phyloP scores from a whole-genome alignment of 2,797 vertebrate species.

The Pogoniulus pusillus region DNA sequence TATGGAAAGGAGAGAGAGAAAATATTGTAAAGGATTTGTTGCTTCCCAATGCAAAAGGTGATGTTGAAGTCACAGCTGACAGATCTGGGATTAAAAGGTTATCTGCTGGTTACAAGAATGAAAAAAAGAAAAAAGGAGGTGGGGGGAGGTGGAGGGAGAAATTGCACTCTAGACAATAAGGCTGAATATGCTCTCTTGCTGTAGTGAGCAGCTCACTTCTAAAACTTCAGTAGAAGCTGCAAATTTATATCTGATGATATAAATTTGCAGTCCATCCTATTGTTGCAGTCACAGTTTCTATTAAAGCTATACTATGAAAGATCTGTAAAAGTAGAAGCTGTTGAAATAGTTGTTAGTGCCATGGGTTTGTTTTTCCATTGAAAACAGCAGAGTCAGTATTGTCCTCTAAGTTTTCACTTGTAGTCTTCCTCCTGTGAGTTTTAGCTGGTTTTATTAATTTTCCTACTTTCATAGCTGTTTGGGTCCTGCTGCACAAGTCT shows the following conservation, averaged over 20 bases:
- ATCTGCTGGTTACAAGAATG: conserved; percentile 18
- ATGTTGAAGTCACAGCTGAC: conserved; percentile 25
- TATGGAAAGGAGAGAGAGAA: not conserved
- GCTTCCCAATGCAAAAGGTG: conserved; percentile 19
- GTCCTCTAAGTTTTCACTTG: not conserved
- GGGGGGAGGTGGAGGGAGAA: not conserved
- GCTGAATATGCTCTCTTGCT: not conserved
- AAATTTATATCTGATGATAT: not conserved
- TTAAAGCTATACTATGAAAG: not conserved
- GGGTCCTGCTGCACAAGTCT: not conserved
- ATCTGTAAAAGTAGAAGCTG: not conserved
- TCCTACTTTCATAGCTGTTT: not conserved
- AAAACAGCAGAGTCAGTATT: not conserved
- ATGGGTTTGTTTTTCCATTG: not conserved
- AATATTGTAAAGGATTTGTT: not conserved
- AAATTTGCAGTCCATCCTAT: not conserved
- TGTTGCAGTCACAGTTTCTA: not conserved
- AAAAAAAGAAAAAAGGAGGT: not conserved
- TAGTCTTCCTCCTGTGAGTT: not conserved
- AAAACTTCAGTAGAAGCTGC: not conserved
- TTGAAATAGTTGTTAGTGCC: not conserved
- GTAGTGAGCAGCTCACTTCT: not conserved
- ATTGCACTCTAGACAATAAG: not conserved
- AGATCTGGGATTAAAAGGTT: conserved; percentile 58
- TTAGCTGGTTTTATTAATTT: not conserved